Conservation (phyloP, 2,888 invertebrate species). For the Watsonalla cultraria region DNA sequence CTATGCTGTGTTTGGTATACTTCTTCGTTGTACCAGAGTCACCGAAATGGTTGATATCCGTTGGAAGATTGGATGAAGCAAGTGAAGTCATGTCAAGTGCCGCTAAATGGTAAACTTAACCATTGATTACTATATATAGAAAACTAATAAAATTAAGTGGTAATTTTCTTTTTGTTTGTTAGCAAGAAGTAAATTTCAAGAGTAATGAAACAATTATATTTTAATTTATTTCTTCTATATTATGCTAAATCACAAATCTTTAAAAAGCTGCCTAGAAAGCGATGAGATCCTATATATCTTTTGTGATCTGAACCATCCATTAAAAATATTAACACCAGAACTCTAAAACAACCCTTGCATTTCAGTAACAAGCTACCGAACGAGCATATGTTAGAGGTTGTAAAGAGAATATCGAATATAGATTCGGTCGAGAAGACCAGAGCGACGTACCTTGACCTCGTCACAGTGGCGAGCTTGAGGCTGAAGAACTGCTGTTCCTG, state of each 20-base stretch:
- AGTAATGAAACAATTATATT: no score
- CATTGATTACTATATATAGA: no score
- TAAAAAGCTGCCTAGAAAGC: no score
- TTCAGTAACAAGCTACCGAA: background rate
- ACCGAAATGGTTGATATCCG: constrained; percentile 85
- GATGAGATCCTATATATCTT: no score
- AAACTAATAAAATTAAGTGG: no score
- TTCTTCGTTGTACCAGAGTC: constrained; percentile 85
- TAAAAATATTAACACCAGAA: no score
- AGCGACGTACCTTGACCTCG: constrained; percentile 78
- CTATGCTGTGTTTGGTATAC: constrained; percentile 76
- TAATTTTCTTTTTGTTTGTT: no score
- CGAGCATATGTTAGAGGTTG: background rate
- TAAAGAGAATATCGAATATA: background rate
- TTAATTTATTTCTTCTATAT: no score
- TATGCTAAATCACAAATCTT: no score
- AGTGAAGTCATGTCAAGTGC: constrained; percentile 72
- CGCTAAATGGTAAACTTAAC: background rate
- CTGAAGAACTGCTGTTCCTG: constrained; percentile 81
- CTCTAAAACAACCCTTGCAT: background rate
- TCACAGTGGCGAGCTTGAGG: constrained; percentile 79
- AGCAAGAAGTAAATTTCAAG: no score
- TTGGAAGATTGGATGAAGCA: constrained; percentile 81
- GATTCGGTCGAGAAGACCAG: constrained; percentile 29
- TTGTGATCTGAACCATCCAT: no score